Evolutionary conservation across 2,888 invertebrate species (phyloP), one percentile per base, ranked within the genome.

Genomic region (Abrostola triplasia): DNA sequence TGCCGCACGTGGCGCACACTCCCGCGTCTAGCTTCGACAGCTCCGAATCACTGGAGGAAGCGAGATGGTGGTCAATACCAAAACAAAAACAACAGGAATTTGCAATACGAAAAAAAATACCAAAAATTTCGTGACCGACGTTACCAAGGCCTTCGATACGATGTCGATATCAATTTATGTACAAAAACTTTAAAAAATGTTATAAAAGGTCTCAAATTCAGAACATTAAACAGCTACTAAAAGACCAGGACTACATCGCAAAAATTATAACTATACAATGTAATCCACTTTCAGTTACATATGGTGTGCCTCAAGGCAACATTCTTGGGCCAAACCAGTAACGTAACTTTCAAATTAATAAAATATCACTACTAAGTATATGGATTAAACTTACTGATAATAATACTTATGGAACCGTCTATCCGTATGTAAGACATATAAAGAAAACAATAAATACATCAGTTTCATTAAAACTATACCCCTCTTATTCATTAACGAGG

Each of bases 1-100:
- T 95, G 64, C 95, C 95, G 89, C 97, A 97, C 36, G 90, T 83
- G 9, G 92, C 95, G 88, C 97, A 97, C 70, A 95, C 84, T 12
- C 94, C 93, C 5, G 80, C 67, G 70, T 81, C 82, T 76, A 86
- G 38, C 38, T 36, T 60, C 13, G 75, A 49, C 10, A 73, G 76
- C 36, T 88, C 88, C 10, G 81, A 35, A 36, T 36, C 5, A 10
- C 10, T 36, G 36, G 9, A 36, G 5, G 5, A n/a, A 35, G 50
- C 9, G n/a, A 50, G 6, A 2, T 11, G n/a, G 12, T 51, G 9
- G 36, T n/a, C 36, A 37, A 37, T 11, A n/a, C n/a, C n/a, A n/a
- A n/a, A n/a, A n/a, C n/a, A n/a, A n/a, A n/a, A n/a, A n/a, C n/a
- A n/a, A n/a, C n/a, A n/a, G n/a, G 13, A n/a, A 40, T 24, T 4